Base-by-base conservation (phyloP, 2,113 vertebrate genomes). In the Pangasianodon hypophthalmus region DNA sequence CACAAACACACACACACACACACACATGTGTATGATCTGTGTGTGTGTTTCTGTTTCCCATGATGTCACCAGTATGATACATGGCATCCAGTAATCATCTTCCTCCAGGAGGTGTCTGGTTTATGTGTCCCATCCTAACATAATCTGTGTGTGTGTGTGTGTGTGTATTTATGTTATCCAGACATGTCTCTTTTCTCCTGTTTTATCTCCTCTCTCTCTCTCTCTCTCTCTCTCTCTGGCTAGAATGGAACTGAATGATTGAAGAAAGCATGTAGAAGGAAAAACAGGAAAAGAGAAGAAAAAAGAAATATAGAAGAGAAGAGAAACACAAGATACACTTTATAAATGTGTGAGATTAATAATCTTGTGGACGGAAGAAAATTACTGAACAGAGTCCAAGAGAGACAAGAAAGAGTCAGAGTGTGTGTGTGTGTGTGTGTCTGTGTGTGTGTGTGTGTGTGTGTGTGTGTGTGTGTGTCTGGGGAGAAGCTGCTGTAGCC, bases 401-500 rank as follows among this genome's bases (percentile, higher is more conserved):
- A 60, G 37, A 24, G 41, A 46, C 37, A 37, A 0, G 32, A 71
- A 41, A 71, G 67, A n/a, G 71, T 37, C 1, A 18, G 29, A 37
- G 67, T 60, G 18, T 46, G 37, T 62, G 56, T 83, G 52, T 83
- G 52, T 44, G 18, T 60, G 32, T 84, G 82, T 60, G 56, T 62
- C 37, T 62, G 83, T 44, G 56, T 84, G 83, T 62, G 54, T 84
- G 83, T 60, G 37, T 85, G 84, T 48, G 60, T 85, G 60, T 85
- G 37, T 46, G 60, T 48, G 41, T 58, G 14, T 60, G 81, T 60
- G 52, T 84, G 54, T 60, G 56, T 60, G 56, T 60, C 0, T 24
- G 3, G 13, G 44, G 44, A 46, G 10, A 46, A 48, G 44, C 14
- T 85, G 56, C 32, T 64, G 41, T 7, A 64, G 37, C 58, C 81